Conservation (phyloP, 2,888 invertebrate species). For the Xestobium rufovillosum region DNA sequence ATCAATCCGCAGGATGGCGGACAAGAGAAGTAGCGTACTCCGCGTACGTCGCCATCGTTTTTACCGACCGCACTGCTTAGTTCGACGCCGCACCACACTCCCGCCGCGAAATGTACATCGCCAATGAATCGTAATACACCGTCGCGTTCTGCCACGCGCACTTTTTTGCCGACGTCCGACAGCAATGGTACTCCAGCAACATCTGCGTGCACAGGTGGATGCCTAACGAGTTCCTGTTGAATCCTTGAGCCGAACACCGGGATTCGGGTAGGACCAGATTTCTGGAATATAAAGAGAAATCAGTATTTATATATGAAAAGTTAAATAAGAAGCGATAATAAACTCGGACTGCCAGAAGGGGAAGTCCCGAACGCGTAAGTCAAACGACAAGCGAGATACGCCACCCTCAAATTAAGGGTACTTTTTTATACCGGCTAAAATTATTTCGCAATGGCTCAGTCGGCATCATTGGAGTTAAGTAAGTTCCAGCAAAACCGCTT, state of each 20-base stretch:
- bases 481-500: too few species aligned
- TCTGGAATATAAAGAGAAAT: conserved; percentile 29
- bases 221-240: conserved; percentile 13
- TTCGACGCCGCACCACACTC: conserved; percentile 60
- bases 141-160: conserved; percentile 36
- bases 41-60: conserved; percentile 56
- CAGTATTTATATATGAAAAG: conserved; percentile 8
- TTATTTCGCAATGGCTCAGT: too few species aligned
- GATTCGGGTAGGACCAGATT: conserved; percentile 34
- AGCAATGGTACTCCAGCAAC: too few species aligned
- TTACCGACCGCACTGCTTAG: conserved; percentile 50
- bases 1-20: conserved; percentile 53
- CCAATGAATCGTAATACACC: conserved; percentile 55
- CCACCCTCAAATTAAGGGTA: too few species aligned
- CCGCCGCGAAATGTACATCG: conserved; percentile 46
- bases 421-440: too few species aligned
- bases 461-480: too few species aligned
- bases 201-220: not conserved
- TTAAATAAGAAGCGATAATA: too few species aligned
- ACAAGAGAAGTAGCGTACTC: conserved; percentile 57
- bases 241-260: conserved; percentile 36
- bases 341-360: too few species aligned
- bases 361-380: too few species aligned
- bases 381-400: too few species aligned
- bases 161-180: conserved; percentile 33